A percentile compares a stretch with the other conserved stretches of the same genome.
Evolutionary conservation across 2,797 vertebrate species (phyloP).

Genomic region (Falco concolor): DNA sequence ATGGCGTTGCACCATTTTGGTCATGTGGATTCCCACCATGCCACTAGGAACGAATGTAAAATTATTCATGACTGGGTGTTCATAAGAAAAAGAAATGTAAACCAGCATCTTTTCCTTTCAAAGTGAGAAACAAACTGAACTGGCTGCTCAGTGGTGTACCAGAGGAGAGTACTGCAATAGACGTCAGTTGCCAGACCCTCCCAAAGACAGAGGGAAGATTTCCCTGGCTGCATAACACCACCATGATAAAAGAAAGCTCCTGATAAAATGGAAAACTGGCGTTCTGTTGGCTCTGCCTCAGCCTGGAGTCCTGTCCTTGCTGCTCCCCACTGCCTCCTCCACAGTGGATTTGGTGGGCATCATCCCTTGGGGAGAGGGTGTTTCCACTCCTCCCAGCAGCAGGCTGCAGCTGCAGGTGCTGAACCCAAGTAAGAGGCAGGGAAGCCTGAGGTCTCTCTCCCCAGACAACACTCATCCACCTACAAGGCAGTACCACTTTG

Average conservation of each 20-base stretch:
- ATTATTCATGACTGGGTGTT: background rate
- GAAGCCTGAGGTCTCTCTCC: background rate
- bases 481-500: rapidly evolving
- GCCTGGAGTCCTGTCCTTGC: background rate
- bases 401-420: background rate
- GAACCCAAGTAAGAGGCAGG: background rate
- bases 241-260: rapidly evolving
- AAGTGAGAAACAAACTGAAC: background rate
- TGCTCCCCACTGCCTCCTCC: background rate
- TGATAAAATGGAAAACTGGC: background rate
- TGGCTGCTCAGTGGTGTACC: background rate
- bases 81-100: background rate
- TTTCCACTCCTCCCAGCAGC: background rate
- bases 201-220: background rate
- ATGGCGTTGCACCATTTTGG: background rate
- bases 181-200: background rate
- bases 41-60: background rate
- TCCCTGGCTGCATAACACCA: background rate
- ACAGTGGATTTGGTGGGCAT: background rate
- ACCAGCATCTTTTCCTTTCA: background rate
- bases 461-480: background rate
- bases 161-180: background rate
- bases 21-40: background rate
- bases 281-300: background rate
- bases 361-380: background rate